Conservation (phyloP, 2,888 invertebrate species). For the Synanthedon myopaeformis region DNA sequence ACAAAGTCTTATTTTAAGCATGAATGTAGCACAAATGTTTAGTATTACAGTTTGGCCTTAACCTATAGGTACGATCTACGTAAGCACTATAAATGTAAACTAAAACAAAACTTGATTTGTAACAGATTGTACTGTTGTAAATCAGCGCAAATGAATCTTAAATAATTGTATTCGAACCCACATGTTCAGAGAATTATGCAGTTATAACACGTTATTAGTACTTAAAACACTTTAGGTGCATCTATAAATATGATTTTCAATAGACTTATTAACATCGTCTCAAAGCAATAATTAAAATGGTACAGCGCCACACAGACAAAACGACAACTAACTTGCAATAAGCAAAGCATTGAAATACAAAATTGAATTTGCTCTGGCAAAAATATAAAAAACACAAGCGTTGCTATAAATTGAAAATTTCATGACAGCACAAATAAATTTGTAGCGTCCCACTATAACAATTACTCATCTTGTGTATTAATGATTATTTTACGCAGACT, state of each 20-base stretch:
- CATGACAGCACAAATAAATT: neutral
- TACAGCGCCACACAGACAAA: slow-evolving; percentile 28
- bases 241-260: neutral
- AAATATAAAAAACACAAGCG: neutral
- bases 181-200: too few relatives aligned
- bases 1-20: too few relatives aligned
- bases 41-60: too few relatives aligned
- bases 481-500: slow-evolving; percentile 26
- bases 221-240: too few relatives aligned
- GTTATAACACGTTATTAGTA: too few relatives aligned
- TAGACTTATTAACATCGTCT: neutral
- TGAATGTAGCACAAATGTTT: too few relatives aligned
- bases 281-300: slow-evolving; percentile 27
- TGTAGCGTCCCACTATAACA: slow-evolving; percentile 14
- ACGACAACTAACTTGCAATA: slow-evolving; percentile 32
- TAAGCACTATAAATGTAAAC: too few relatives aligned
- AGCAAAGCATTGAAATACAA: slow-evolving; percentile 14
- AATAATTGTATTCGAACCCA: too few relatives aligned
- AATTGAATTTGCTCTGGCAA: slow-evolving; percentile 1
- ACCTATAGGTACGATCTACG: too few relatives aligned
- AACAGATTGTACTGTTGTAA: too few relatives aligned
- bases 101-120: too few relatives aligned
- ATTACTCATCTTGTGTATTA: slow-evolving; percentile 29
- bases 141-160: too few relatives aligned
- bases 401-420: neutral